Evolutionary conservation across 1,140 invertebrate species (phyloP), one percentile per base, ranked within the genome.

Genomic region (Atopsyche davidsoni): DNA sequence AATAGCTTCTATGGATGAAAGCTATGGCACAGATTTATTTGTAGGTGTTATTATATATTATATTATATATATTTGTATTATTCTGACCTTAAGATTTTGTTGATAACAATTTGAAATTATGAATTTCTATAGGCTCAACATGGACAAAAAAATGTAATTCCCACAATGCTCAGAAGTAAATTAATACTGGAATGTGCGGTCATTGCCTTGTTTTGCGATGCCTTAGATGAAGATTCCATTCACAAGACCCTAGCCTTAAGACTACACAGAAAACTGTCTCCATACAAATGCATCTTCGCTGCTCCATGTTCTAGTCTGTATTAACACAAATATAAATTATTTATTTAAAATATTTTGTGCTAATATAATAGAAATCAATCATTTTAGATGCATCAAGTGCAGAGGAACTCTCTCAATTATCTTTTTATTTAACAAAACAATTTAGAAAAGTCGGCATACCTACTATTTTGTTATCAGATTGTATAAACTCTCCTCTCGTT

Each of bases 261-360:
- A 46, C 72, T 90, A 16, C 82, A 89, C 63, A 76, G 80, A 40
- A 81, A 79, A 65, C 66, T 89, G 48, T 75, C 84, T 10, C 87
- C 87, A 1, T 88, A 83, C 58, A 86, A 85, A 75, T 76, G 82
- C 35, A 75, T 75, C 31, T 81, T 86, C 68, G 70, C 74, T 17
- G 54, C 78, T 10, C 45, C 69, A 19, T 54, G 57, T 51, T 46
- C 60, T 63, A 62, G 73, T 76, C 61, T 61, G 60, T 63, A 36
- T 48, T 40, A 21, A 46, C 17, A 22, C 9, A 52, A 28, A 31
- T 45, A 4, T 45, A 42, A 13, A 43, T 46, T 57, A 41, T 25
- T 21, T 56, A n/a, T n/a, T n/a, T n/a, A n/a, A n/a, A n/a, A n/a
- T n/a, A n/a, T n/a, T n/a, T n/a, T n/a, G n/a, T n/a, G n/a, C n/a